A percentile compares a stretch with the other conserved stretches of the same genome.
phyloP scores from a whole-genome alignment of 2,113 vertebrate genomes.

The Oryzias woworae region DNA sequence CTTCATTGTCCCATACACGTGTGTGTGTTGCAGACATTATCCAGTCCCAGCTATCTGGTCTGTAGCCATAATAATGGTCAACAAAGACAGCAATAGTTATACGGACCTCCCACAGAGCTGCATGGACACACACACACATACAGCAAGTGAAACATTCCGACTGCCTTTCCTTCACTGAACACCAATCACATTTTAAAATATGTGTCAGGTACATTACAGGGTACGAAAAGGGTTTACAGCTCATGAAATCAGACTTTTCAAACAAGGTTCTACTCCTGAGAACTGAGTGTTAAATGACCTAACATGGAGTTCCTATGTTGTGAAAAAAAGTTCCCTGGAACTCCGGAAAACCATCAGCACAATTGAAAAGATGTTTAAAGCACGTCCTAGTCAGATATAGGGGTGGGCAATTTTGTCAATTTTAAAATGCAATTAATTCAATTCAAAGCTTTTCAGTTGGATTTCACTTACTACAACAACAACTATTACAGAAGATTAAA shows the following conservation, averaged over 20 bases:
- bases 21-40: slow-evolving; percentile 39
- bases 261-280: background rate
- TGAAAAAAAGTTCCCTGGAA: too few species aligned
- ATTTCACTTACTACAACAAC: too few species aligned
- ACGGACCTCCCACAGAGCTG: slow-evolving; percentile 63
- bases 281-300: too few species aligned
- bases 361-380: too few species aligned
- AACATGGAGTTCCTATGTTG: too few species aligned
- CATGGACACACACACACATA: background rate
- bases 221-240: background rate
- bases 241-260: background rate
- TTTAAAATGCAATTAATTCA: too few species aligned
- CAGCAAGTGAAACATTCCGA: slow-evolving; percentile 2
- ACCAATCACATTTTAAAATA: background rate
- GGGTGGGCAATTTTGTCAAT: too few species aligned
- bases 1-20: slow-evolving; percentile 26
- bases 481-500: too few species aligned
- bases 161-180: slow-evolving; percentile 11
- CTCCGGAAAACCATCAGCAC: too few species aligned
- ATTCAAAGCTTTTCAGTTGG: too few species aligned
- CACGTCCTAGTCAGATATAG: too few species aligned
- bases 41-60: slow-evolving; percentile 47
- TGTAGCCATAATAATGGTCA: slow-evolving; percentile 59
- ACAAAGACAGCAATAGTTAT: slow-evolving; percentile 43
- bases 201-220: background rate